A percentile compares a stretch with the other conserved stretches of the same genome.
Evolutionary conservation across 2,888 invertebrate species (phyloP).

Genomic region (Nomada fucata): DNA sequence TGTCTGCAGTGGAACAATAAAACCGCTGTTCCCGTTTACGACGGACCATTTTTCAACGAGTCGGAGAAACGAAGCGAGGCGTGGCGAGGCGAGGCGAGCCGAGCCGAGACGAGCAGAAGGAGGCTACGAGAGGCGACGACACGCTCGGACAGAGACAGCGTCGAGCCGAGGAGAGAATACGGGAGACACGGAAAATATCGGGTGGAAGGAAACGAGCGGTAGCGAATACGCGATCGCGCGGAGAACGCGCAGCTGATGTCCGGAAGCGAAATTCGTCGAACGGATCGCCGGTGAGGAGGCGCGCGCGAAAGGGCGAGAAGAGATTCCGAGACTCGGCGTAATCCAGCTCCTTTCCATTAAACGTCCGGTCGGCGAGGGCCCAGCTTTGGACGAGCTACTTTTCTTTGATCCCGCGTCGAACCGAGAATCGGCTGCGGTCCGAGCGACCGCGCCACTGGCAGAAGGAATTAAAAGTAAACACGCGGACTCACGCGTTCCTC

Average conservation of each 20-base stretch:
- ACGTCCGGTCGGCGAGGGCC: too few relatives aligned
- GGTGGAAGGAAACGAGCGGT: constrained; percentile 22
- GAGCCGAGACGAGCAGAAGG: constrained; percentile 22
- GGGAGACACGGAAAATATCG: constrained; percentile 24
- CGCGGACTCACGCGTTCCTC: constrained; percentile 81
- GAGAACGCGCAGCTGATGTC: too few relatives aligned
- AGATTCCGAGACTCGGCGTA: too few relatives aligned
- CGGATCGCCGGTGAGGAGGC: too few relatives aligned
- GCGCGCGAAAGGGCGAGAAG: too few relatives aligned
- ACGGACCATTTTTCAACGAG: constrained; percentile 81
- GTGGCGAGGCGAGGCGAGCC: constrained; percentile 49
- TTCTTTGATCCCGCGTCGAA: constrained; percentile 74
- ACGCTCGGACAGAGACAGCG: constrained; percentile 2
- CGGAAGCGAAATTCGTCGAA: too few relatives aligned
- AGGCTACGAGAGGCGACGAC: constrained; percentile 3
- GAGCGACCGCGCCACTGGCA: constrained; percentile 48
- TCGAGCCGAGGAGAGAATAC: background rate
- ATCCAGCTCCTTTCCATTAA: too few relatives aligned
- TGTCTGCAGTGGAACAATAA: constrained; percentile 83
- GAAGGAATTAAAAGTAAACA: constrained; percentile 81
- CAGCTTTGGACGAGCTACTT: constrained; percentile 4
- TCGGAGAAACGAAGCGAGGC: constrained; percentile 78
- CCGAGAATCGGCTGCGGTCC: constrained; percentile 69
- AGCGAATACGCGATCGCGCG: too few relatives aligned
- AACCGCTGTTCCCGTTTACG: constrained; percentile 83